These are phyloP conservation scores for Thecocarcelia acutangulata DNA, from an alignment of 2,888 invertebrate genomes.

Conservation along the genomic window DNA sequence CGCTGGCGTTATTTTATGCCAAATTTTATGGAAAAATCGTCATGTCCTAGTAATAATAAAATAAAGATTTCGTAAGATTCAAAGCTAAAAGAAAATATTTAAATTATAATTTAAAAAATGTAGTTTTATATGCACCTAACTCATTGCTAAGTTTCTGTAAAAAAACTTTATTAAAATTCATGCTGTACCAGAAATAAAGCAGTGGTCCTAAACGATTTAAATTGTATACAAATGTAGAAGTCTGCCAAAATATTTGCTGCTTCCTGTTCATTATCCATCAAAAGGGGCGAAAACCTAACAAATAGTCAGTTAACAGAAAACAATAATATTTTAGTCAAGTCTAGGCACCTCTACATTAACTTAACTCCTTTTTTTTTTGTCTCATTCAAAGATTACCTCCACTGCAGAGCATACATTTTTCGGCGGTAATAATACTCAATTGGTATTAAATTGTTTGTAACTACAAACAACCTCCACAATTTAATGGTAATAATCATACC, in stretches of 20 bases:
- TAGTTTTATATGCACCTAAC: too few species aligned
- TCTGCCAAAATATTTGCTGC: conserved; percentile 25
- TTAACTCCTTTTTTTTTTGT: conserved; percentile 14
- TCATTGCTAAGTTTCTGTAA: too few species aligned
- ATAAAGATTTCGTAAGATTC: too few species aligned
- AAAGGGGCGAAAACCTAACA: conserved; percentile 51
- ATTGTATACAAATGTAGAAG: conserved; percentile 18
- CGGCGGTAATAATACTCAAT: conserved; percentile 66
- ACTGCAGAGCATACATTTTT: conserved; percentile 35
- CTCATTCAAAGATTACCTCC: conserved; percentile 42
- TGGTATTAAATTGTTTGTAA: conserved; percentile 70
- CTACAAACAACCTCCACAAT: conserved; percentile 70
- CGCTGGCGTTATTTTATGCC: too few species aligned
- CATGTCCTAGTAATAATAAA: too few species aligned
- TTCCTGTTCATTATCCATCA: conserved; percentile 31
- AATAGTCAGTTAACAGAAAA: conserved; percentile 25
- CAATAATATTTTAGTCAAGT: conserved; percentile 58
- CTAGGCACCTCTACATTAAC: conserved; percentile 40
- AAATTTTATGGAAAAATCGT: too few species aligned
- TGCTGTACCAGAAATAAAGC: background rate
- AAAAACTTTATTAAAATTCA: too few species aligned
- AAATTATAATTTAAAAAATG: too few species aligned
- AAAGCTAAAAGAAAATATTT: too few species aligned
- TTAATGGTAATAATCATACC: conserved; percentile 55
- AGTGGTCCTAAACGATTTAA: conserved; percentile 11